Percentiles rank a stretch among this genome's conserved stretches.
Conservation (phyloP, 2,797 vertebrate genomes). For the Pristis pectinata region DNA sequence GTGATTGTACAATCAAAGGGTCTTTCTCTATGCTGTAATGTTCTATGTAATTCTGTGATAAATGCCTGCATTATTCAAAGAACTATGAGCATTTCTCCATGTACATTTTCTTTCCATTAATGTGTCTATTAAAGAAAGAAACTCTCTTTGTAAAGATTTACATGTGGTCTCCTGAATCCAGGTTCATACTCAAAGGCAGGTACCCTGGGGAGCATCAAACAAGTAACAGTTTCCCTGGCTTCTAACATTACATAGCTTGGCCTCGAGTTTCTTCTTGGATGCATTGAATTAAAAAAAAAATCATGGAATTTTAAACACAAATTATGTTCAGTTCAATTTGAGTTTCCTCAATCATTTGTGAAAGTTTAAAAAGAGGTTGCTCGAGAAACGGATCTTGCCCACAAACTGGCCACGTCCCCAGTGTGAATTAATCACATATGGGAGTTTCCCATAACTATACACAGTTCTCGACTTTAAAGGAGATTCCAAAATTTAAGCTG, state of each 20-base stretch:
- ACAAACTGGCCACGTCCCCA: too few relatives aligned
- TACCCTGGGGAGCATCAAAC: not conserved
- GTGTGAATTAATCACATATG: too few relatives aligned
- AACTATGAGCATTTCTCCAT: not conserved
- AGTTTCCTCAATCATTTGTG: not conserved
- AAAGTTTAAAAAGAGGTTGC: not conserved
- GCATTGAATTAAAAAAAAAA: not conserved
- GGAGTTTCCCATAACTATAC: too few relatives aligned
- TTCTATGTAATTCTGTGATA: not conserved
- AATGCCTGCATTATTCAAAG: not conserved
- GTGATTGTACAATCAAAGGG: too few relatives aligned
- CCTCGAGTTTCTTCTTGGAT: not conserved
- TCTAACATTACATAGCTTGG: not conserved
- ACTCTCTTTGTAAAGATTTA: not conserved
- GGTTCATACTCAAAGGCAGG: not conserved
- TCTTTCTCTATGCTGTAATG: not conserved
- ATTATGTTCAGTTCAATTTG: not conserved
- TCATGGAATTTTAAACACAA: not conserved
- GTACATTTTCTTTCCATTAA: not conserved
- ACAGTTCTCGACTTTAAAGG: too few relatives aligned
- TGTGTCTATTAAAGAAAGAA: not conserved
- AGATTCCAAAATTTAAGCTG: not conserved
- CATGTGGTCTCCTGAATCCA: not conserved
- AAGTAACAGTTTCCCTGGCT: not conserved
- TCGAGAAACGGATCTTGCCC: too few relatives aligned